Evolutionary conservation across 2,888 invertebrate species (phyloP).

Genomic region (Eurytoma californica): DNA sequence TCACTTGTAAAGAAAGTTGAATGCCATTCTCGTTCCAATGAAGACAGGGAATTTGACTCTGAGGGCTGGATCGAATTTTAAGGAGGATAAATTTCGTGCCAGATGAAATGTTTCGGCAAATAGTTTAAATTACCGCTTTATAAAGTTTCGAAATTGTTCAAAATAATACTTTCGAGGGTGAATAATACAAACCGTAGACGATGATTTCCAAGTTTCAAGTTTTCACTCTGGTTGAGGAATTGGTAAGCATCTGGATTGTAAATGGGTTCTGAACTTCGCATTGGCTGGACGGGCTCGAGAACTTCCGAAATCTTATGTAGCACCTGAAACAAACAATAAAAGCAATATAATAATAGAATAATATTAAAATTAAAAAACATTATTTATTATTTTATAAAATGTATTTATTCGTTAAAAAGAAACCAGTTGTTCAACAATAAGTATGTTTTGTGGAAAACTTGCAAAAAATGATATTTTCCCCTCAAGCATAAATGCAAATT

Average conservation of each 20-base stretch:
- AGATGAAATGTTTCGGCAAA: too few species aligned
- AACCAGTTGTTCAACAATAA: too few species aligned
- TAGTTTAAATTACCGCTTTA: constrained; percentile 2
- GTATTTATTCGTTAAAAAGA: too few species aligned
- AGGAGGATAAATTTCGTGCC: too few species aligned
- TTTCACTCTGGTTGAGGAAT: constrained; percentile 87
- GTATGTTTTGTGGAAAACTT: too few species aligned
- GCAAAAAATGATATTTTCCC: too few species aligned
- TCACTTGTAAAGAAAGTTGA: too few species aligned
- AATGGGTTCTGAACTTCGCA: constrained; percentile 78
- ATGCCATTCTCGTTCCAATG: too few species aligned
- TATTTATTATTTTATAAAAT: too few species aligned
- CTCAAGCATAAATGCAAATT: too few species aligned
- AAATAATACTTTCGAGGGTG: neutral
- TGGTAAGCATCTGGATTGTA: constrained; percentile 89
- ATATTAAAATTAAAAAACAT: neutral
- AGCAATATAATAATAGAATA: constrained; percentile 27
- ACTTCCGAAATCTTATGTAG: constrained; percentile 93
- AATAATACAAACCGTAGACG: constrained; percentile 80
- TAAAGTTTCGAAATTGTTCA: neutral
- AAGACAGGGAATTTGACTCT: too few species aligned
- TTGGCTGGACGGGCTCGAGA: constrained; percentile 82
- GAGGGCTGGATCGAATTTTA: too few species aligned
- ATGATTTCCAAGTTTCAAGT: constrained; percentile 83
- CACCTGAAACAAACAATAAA: constrained; percentile 77